Evolutionary conservation across 53 echinoderm and acorn worm species (phyloP).

Genomic region (Temnopleurus reevesii): DNA sequence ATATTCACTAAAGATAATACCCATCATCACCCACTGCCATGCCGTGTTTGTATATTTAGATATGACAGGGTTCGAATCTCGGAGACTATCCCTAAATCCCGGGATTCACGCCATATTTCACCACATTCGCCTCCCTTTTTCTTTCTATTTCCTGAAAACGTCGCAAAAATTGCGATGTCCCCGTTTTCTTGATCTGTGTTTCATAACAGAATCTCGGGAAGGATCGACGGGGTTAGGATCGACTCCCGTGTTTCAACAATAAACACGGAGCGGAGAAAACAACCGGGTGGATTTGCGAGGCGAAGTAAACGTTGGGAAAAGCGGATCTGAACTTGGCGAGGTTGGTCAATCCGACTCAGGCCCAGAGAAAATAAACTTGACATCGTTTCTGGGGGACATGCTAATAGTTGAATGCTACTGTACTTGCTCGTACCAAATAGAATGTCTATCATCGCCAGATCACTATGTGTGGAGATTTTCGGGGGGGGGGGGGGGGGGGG

Average conservation of each 20-base stretch:
- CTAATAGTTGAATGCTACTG: conserved; percentile 9
- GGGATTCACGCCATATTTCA: conserved; percentile 36
- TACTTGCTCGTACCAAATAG: not conserved
- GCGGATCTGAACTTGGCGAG: not conserved
- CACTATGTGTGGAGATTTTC: no score
- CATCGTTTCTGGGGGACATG: not conserved
- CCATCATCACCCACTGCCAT: not conserved
- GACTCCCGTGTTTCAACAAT: conserved; percentile 34
- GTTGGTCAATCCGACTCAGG: conserved; percentile 5
- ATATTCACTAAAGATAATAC: no score
- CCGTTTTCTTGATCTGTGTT: not conserved
- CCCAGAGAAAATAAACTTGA: conserved; percentile 40
- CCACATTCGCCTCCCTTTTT: not conserved
- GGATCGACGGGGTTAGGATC: not conserved
- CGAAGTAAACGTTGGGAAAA: conserved; percentile 23
- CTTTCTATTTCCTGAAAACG: not conserved
- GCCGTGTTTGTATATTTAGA: conserved; percentile 18
- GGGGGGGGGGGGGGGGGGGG: not conserved
- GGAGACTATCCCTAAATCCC: conserved; percentile 7
- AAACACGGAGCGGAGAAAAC: conserved; percentile 38
- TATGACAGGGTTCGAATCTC: not conserved
- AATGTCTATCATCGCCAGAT: not conserved
- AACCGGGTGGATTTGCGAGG: conserved; percentile 36
- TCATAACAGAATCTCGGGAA: not conserved
- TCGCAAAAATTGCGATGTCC: conserved; percentile 12